These are phyloP conservation scores for Theropithecus gelada DNA, from an alignment of 2,113 vertebrate species.

Conservation along the genomic window DNA sequence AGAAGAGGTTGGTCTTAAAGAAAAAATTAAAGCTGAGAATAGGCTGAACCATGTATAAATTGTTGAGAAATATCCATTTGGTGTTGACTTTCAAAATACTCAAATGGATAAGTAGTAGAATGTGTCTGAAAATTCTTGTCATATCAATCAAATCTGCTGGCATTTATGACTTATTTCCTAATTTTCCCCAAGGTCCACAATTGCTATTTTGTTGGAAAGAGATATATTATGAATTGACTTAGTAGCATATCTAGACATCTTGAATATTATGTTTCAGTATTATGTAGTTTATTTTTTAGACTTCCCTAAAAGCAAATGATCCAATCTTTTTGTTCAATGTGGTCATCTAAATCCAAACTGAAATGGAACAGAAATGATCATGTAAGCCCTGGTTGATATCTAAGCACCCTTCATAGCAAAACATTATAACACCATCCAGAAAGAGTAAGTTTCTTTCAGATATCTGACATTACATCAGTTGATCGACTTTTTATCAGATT, in stretches of 20 bases:
- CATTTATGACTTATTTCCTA: constrained; percentile 29
- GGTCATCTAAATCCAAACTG: not conserved
- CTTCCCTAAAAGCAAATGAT: constrained; percentile 14
- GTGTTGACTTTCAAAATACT: constrained; percentile 55
- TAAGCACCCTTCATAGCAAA: not conserved
- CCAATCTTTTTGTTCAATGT: not conserved
- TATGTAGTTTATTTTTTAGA: constrained; percentile 1
- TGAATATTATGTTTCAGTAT: constrained; percentile 16
- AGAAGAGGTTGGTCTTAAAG: constrained; percentile 12
- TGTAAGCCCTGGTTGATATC: not conserved
- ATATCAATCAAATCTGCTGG: constrained; percentile 37
- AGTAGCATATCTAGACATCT: not conserved
- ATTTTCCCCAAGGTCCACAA: not conserved
- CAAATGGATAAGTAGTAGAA: constrained; percentile 15
- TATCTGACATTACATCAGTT: not conserved
- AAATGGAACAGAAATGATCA: not conserved
- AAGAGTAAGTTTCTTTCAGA: not conserved
- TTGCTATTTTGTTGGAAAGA: constrained; percentile 12
- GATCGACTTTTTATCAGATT: constrained; percentile 1
- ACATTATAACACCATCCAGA: not conserved
- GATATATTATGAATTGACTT: constrained; percentile 20
- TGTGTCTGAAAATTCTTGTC: not conserved
- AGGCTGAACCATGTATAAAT: not conserved
- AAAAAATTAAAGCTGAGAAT: constrained; percentile 47
- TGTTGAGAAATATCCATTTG: constrained; percentile 15